These are phyloP conservation scores for Myiozetetes cayanensis DNA, from an alignment of 2,113 vertebrate species.

Conservation along the genomic window DNA sequence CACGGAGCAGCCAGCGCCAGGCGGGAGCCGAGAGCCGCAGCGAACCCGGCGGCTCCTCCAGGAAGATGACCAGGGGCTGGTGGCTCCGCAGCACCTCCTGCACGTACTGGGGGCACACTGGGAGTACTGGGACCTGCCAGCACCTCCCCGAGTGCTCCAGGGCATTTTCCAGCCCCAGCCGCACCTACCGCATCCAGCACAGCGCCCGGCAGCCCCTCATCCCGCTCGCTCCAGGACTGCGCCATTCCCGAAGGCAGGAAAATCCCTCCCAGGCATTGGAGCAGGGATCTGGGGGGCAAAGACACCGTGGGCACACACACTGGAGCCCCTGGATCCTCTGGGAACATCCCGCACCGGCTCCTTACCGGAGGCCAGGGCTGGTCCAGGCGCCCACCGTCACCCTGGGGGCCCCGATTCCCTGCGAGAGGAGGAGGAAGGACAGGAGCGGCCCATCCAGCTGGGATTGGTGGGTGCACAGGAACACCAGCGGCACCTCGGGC, in stretches of 20 bases:
- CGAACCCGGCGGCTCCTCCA: conserved; percentile 47
- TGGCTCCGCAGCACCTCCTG: conserved; percentile 80
- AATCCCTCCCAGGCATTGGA: conserved; percentile 68
- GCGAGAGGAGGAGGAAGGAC: conserved; percentile 82
- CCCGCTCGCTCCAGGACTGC: not conserved
- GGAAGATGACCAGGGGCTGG: conserved; percentile 81
- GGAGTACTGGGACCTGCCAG: not conserved
- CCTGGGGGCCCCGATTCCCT: conserved; percentile 82
- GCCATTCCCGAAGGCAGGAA: conserved; percentile 62
- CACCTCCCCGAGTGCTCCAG: fast-evolving
- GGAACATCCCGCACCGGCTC: fast-evolving
- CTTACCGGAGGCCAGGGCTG: conserved; percentile 74
- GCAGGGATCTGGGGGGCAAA: conserved; percentile 50
- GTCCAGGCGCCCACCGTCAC: conserved; percentile 62
- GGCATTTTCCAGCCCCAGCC: not conserved
- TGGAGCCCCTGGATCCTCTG: fast-evolving
- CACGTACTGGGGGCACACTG: conserved; percentile 65
- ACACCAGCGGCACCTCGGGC: conserved; percentile 72
- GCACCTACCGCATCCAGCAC: conserved; percentile 65
- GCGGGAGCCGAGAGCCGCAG: conserved; percentile 67
- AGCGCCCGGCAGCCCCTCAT: not conserved
- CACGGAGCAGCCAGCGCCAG: conserved; percentile 59
- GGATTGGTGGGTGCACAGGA: conserved; percentile 82
- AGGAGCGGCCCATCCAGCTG: conserved; percentile 80
- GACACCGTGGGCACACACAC: fast-evolving